Base-by-base conservation (phyloP, 1,140 invertebrate genomes). In the Brachionus rubens region DNA sequence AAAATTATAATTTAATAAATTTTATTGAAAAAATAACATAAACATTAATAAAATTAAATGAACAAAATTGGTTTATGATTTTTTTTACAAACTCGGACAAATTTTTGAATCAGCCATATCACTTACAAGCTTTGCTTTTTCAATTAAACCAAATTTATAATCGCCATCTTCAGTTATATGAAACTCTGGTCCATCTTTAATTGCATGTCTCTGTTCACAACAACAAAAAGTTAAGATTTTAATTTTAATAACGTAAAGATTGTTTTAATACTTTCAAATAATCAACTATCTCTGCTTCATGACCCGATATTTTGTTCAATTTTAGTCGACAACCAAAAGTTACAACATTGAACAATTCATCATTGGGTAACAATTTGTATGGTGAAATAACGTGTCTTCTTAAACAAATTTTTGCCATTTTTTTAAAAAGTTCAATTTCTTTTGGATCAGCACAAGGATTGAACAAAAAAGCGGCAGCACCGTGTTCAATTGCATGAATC, bases 311-410 rank as follows among this genome's bases (percentile, higher is more conserved):
- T 70, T 41, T 47, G 33, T 70, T 70, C 26, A 70, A 30, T 47
- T 30, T 50, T 40, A 70, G 33, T 30, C 24, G 26, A 12, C 67
- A 70, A 7, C 67, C 67, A 50, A 70, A 70, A 46, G 67, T 70
- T 7, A 70, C 67, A 14, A 70, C 19, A 36, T 70, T 70, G 41
- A 70, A 70, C 19, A 50, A 33, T 50, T 70, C 67, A n/a, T 26
- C 41, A 9, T 47, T 41, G 3, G 86, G 82, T 2, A 93, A 80
- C 19, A 86, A 78, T 78, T 86, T 88, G 75, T 89, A 90, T 0
- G 92, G 90, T 3, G 91, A 90, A 62, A 94, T 92, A 0, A 94
- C 83, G 81, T 94, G 90, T 67, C 91, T 87, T 77, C 90, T 88
- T 0, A 93, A 80, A 82, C 92, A 95, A 1, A 83, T 83, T 26